Evolutionary conservation across 2,888 invertebrate species (phyloP), one percentile per base, ranked within the genome.

Genomic region (Pyrocoelia pectoralis): DNA sequence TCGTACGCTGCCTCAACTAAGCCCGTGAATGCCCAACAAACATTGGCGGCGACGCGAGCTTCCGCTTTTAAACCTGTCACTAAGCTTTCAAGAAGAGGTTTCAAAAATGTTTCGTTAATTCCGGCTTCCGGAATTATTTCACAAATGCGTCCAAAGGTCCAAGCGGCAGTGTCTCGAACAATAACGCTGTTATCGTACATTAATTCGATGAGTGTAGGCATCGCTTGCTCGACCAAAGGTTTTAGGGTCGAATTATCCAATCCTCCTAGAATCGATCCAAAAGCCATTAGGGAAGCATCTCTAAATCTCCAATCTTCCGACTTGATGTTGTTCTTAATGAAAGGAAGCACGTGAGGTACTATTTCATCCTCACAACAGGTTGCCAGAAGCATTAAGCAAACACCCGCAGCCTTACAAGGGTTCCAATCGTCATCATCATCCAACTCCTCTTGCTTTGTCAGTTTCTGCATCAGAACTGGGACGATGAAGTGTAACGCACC

Each of bases 371-470:
- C 98, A 79, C 98, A 98, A 79, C 98, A 98, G 49, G 95, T 94
- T 14, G 99, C 94, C 71, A 99, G 84, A 50, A 99, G 85, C 97
- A 98, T 98, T 18, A 99, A 85, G 80, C 99, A 99, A 2, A 99
- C 99, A 29, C 98, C 97, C 1, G 99, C 97, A 0, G 99, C 98
- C 84, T 99, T 99, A 71, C 97, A 94, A 0, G 99, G 99, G 82
- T 97, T 98, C 99, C 99, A 99, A 75, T 97, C 98, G 77, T 98
- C 95, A 80, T 99, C 98, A 81, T 99, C 98, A 78, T 99, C 98
- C 73, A 91, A 88, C 79, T 99, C 98, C 78, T 96, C 95, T 84
- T 98, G 98, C 81, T 97, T 97, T 5, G 98, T 97, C 24, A 99
- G 84, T 76, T 95, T 95, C 75, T 94, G 92, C 83, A 97, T 91